These are phyloP conservation scores for Agrilus planipennis DNA, from an alignment of 1,140 invertebrate genomes.

Conservation along the genomic window DNA sequence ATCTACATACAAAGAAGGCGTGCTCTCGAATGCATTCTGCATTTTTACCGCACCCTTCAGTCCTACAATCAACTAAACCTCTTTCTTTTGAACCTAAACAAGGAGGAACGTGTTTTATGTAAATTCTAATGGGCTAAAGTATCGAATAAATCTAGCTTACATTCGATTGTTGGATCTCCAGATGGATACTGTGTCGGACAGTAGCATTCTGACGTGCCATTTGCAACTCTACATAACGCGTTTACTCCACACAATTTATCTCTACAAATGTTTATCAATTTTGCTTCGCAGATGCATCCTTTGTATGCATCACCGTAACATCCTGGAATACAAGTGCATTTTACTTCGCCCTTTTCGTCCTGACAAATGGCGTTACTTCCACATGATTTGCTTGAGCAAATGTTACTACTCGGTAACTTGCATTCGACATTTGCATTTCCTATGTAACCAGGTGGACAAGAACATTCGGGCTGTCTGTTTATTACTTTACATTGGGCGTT, in stretches of 20 bases:
- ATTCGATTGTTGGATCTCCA: constrained; percentile 75
- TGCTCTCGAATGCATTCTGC: constrained; percentile 70
- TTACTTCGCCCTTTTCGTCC: constrained; percentile 55
- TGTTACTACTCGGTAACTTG: constrained; percentile 48
- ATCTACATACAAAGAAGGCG: constrained; percentile 70
- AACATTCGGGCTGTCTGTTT: constrained; percentile 62
- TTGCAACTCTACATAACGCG: constrained; percentile 61
- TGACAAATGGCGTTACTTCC: constrained; percentile 72
- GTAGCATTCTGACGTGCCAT: constrained; percentile 61
- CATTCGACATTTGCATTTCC: constrained; percentile 75
- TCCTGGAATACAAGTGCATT: constrained; percentile 65
- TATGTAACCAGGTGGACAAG: constrained; percentile 72
- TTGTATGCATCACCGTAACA: constrained; percentile 71
- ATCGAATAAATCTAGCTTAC: constrained; percentile 42
- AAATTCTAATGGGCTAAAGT: not conserved
- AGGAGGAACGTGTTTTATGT: constrained; percentile 14
- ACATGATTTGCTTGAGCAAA: constrained; percentile 67
- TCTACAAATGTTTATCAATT: constrained; percentile 51
- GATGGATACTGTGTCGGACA: constrained; percentile 68
- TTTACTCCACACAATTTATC: constrained; percentile 67
- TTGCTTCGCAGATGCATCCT: constrained; percentile 61
- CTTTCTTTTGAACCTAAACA: constrained; percentile 48
- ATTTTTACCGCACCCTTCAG: constrained; percentile 66
- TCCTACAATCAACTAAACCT: constrained; percentile 63
- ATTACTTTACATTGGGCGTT: constrained; percentile 80